Conservation (phyloP, 1,140 invertebrate genomes). For the Diprion similis region DNA sequence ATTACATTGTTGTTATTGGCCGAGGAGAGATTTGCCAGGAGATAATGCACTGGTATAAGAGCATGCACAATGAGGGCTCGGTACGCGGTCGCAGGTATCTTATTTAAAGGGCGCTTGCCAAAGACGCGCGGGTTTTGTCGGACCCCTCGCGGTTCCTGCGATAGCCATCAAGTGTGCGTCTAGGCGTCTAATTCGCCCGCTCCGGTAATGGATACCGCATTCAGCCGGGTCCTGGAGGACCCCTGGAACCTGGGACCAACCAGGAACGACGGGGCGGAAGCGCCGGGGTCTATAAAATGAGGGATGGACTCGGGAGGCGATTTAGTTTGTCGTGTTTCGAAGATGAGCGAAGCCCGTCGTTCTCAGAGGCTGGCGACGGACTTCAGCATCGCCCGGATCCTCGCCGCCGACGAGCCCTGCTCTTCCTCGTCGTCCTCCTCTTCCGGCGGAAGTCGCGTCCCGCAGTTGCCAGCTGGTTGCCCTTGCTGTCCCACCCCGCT, state of each 20-base stretch:
- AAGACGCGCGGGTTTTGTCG: slow-evolving; percentile 14
- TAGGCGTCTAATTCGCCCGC: slow-evolving; percentile 58
- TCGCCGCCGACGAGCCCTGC: slow-evolving; percentile 32
- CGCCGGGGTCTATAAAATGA: slow-evolving; percentile 14
- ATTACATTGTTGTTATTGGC: slow-evolving; percentile 61
- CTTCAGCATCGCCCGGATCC: slow-evolving; percentile 55
- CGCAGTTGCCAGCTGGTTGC: background rate
- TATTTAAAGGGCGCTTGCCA: slow-evolving; percentile 24
- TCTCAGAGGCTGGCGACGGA: slow-evolving; percentile 37
- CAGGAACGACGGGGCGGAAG: too few relatives aligned
- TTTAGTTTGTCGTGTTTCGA: slow-evolving; percentile 35
- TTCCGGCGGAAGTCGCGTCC: background rate
- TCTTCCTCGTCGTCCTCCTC: background rate
- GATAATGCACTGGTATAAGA: slow-evolving; percentile 58
- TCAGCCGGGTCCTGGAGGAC: slow-evolving; percentile 9
- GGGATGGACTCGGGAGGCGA: slow-evolving; percentile 13
- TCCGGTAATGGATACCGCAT: slow-evolving; percentile 41
- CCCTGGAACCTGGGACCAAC: too few relatives aligned
- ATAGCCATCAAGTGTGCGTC: slow-evolving; percentile 57
- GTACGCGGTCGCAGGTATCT: slow-evolving; percentile 30
- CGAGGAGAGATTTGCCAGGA: slow-evolving; percentile 49
- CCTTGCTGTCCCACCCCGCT: background rate
- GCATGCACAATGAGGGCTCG: slow-evolving; percentile 43
- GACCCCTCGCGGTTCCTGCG: slow-evolving; percentile 38
- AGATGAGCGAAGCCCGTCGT: slow-evolving; percentile 44